Evolutionary conservation across 2,113 vertebrate species (phyloP), one percentile per base, ranked within the genome.

Genomic region (Cryptoleucopteryx plumbea): DNA sequence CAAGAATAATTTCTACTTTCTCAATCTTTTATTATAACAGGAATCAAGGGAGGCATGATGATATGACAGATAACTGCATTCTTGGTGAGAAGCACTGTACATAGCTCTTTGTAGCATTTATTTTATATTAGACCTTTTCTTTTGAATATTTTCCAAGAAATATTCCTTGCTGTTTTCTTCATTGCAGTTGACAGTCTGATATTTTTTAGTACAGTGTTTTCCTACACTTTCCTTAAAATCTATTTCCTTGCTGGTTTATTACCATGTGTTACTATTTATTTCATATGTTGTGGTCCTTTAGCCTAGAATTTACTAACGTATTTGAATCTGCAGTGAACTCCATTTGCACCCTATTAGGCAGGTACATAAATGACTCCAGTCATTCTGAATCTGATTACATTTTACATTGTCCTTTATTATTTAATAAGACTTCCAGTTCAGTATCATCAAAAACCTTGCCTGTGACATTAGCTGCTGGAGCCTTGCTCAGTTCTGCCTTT

Each of bases 361-460:
- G 21, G 26, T 90, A 74, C 78, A 75, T 91, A 95, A 94, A 96
- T 84, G 6, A 84, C 61, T 90, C 27, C 36, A 92, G 42, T 86
- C 5, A 88, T 90, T 94, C 61, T 80, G 86, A 95, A 96, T 83
- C 62, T 95, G 70, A 96, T 95, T 92, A 82, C 34, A 93, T 94
- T 97, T 97, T 96, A 90, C 29, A 62, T 86, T 89, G 72, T 96
- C 55, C 45, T 89, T 95, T 95, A 90, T 93, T 94, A 91, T 66
- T 96, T 97, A 94, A 92, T 95, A 45, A 90, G 56, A 79, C 88
- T 94, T 90, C 75, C 65, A 91, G 65, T 96, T 97, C 67, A 47
- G 67, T 96, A 70, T 94, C 58, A 91, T 81, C 21, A 78, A 62
- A 94, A 93, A 58, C 65, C 38, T 71, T 74, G 73, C 80, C 56